These are phyloP conservation scores for Drosophila differens DNA, from an alignment of 2,888 invertebrate species.

Conservation along the genomic window DNA sequence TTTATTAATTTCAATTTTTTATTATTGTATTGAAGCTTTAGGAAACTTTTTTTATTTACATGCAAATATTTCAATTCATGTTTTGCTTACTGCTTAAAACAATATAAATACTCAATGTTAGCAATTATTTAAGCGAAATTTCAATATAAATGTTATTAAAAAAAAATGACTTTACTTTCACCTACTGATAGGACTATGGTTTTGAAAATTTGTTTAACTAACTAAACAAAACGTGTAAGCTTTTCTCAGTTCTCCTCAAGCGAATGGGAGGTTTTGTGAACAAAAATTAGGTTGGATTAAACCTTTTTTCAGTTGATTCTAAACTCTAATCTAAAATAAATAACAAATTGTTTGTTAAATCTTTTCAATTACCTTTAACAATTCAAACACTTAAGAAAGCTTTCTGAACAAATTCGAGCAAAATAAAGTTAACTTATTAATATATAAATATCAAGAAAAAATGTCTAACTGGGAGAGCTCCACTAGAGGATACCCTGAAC, in stretches of 20 bases:
- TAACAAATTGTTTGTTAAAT: neutral
- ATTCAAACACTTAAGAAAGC: neutral
- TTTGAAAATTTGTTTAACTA: neutral
- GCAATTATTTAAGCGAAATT: constrained; percentile 28
- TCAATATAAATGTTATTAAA: constrained; percentile 31
- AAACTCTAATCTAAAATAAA: neutral
- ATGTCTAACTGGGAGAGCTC: neutral
- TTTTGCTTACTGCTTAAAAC: constrained; percentile 67
- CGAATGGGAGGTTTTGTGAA: neutral
- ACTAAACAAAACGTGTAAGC: neutral
- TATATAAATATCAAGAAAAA: neutral
- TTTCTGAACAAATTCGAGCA: neutral
- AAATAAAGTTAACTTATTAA: neutral
- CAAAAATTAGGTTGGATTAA: neutral
- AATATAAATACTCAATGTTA: constrained; percentile 56
- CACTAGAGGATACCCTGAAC: neutral
- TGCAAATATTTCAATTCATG: constrained; percentile 59
- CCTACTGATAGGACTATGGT: neutral
- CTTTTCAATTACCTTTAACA: neutral
- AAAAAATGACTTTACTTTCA: neutral
- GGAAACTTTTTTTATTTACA: constrained; percentile 61
- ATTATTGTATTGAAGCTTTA: constrained; percentile 48
- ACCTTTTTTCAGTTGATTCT: neutral
- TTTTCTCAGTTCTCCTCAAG: neutral
- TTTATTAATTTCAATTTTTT: constrained; percentile 37